These are phyloP conservation scores for Hirudo medicinalis DNA, from an alignment of 1,140 invertebrate genomes.

Conservation along the genomic window DNA sequence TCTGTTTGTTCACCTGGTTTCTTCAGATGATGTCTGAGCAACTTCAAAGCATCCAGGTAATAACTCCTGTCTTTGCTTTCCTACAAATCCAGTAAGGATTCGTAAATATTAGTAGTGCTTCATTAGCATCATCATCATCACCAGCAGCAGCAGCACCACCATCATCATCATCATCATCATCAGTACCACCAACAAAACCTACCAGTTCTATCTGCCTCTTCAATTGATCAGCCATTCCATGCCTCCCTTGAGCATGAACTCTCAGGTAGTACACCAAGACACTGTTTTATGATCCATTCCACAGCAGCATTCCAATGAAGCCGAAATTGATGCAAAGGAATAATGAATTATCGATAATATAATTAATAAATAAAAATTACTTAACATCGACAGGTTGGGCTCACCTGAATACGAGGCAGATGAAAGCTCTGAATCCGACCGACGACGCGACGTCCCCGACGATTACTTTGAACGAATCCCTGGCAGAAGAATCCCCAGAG, in stretches of 20 bases:
- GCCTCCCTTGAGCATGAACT: background rate
- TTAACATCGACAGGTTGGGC: background rate
- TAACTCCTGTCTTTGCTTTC: too few species aligned
- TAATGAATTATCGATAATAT: too few species aligned
- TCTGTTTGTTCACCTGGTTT: too few species aligned
- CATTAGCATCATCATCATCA: background rate
- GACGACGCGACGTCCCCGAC: background rate
- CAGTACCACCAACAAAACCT: background rate
- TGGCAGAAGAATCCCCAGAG: background rate
- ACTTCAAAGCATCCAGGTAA: too few species aligned
- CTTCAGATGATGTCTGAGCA: too few species aligned
- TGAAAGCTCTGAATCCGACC: background rate
- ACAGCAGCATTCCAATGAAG: too few species aligned
- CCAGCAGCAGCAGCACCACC: background rate
- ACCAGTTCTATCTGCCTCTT: conserved; percentile 10
- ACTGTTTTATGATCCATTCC: background rate
- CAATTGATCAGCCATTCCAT: background rate
- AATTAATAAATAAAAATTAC: too few species aligned
- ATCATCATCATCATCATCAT: background rate
- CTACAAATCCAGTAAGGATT: too few species aligned
- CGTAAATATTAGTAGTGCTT: too few species aligned
- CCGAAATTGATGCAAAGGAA: too few species aligned
- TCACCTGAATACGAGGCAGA: background rate
- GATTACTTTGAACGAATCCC: background rate
- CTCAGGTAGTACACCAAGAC: background rate